Evolutionary conservation across 2,113 vertebrate genomes (phyloP).

Genomic region (Menidia beryllina): DNA sequence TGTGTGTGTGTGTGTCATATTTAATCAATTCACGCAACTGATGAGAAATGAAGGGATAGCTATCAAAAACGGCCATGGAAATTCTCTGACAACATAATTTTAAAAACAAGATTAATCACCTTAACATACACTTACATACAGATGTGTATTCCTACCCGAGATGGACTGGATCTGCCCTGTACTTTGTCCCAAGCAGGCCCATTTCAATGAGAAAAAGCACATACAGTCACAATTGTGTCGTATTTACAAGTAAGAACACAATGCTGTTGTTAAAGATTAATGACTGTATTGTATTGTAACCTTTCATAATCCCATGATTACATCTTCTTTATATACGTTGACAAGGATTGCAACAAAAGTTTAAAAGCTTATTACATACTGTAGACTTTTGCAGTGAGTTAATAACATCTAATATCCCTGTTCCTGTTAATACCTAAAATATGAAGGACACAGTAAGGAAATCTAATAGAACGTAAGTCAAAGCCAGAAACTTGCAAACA

Average conservation of each 20-base stretch:
- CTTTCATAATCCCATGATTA: neutral
- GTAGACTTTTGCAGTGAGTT: neutral
- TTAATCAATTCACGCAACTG: constrained; percentile 34
- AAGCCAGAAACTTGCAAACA: neutral
- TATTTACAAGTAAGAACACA: neutral
- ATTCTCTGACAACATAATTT: constrained; percentile 15
- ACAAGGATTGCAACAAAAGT: neutral
- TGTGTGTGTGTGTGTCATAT: neutral
- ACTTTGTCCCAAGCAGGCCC: too few species aligned
- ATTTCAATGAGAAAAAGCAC: neutral
- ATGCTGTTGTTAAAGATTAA: neutral
- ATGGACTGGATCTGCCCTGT: too few species aligned
- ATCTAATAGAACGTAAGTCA: neutral
- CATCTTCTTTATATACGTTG: neutral
- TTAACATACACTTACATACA: neutral
- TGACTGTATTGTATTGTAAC: neutral
- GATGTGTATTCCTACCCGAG: too few species aligned
- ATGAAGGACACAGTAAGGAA: neutral
- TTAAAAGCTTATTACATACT: neutral
- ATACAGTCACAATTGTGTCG: neutral
- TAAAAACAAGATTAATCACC: constrained; percentile 12
- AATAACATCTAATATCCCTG: neutral
- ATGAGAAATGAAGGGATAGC: constrained; percentile 44
- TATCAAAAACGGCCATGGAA: constrained; percentile 9
- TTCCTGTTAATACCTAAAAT: neutral